A percentile compares a stretch with the other conserved stretches of the same genome.
Evolutionary conservation across 1,140 invertebrate species (phyloP).

Genomic region (Leucophenga varia): DNA sequence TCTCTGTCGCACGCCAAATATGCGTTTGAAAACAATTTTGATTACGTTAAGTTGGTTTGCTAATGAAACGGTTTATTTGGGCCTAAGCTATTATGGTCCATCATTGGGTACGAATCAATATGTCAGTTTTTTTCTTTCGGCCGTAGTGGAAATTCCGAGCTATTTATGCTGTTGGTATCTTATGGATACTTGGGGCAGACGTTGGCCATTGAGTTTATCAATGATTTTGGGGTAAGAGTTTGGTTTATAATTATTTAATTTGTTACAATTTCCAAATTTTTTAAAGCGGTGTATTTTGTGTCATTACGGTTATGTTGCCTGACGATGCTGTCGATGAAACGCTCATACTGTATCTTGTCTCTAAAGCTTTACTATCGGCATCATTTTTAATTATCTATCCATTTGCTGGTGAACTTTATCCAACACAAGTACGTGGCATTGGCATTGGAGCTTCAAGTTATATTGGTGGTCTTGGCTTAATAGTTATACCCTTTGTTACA

Average conservation of each 20-base stretch:
- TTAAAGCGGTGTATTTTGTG: conserved; percentile 72
- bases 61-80: conserved; percentile 81
- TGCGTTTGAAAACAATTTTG: conserved; percentile 72
- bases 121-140: conserved; percentile 82
- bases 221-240: conserved; percentile 67
- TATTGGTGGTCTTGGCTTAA: conserved; percentile 80
- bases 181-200: conserved; percentile 79
- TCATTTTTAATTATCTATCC: conserved; percentile 90
- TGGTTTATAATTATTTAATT: background rate
- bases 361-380: conserved; percentile 86
- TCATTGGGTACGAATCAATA: conserved; percentile 81
- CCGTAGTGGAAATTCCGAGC: conserved; percentile 80
- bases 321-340: conserved; percentile 71
- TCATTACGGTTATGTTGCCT: conserved; percentile 78
- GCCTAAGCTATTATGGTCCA: conserved; percentile 78
- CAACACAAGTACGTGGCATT: conserved; percentile 79
- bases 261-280: background rate
- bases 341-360: conserved; percentile 77
- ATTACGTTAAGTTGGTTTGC: conserved; percentile 72
- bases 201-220: conserved; percentile 79
- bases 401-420: conserved; percentile 86
- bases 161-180: conserved; percentile 81
- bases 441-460: conserved; percentile 89
- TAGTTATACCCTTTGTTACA: conserved; percentile 88
- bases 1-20: conserved; percentile 79